Percentiles rank a stretch among this genome's conserved stretches.
Evolutionary conservation across 2,888 invertebrate genomes (phyloP).

Genomic region (Drosophila subquinaria): DNA sequence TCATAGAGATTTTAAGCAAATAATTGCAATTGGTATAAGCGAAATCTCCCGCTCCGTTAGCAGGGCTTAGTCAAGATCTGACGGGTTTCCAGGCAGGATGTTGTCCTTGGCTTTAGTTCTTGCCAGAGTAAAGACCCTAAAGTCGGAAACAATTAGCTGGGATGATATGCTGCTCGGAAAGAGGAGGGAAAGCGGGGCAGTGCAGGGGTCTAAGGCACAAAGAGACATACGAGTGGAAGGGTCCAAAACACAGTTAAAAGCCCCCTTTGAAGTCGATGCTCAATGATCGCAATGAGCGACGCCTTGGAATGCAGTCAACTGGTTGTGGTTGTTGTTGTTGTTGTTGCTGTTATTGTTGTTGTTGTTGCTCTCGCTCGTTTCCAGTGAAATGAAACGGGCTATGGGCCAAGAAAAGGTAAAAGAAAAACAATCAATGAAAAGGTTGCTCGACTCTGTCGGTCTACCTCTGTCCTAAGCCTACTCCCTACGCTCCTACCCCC

Average conservation of each 20-base stretch:
- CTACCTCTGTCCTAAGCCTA: neutral
- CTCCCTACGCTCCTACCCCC: neutral
- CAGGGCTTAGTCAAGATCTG: neutral
- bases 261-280: constrained; percentile 37
- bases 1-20: neutral
- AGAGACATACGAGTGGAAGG: constrained; percentile 24
- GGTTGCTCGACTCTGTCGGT: constrained; percentile 57
- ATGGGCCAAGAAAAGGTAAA: constrained; percentile 44
- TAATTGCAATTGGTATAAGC: neutral
- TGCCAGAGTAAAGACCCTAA: constrained; percentile 1
- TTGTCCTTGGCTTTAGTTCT: constrained; percentile 34
- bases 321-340: constrained; percentile 34
- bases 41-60: neutral
- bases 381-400: constrained; percentile 66
- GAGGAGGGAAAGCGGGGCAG: neutral
- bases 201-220: neutral
- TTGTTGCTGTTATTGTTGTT: constrained; percentile 6
- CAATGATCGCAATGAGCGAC: constrained; percentile 68
- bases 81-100: neutral
- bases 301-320: constrained; percentile 73
- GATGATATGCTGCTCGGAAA: constrained; percentile 11
- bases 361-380: constrained; percentile 49
- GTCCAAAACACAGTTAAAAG: constrained; percentile 10
- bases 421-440: constrained; percentile 76
- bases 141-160: constrained; percentile 73